Conservation (phyloP, 2,113 vertebrate species). For the human (Homo sapiens) region GRCh38 chr2:31527501-31528000, state of each 20-base stretch:
- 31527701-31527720: background rate
- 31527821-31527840: background rate
- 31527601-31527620: background rate
- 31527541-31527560: background rate
- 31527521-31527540: background rate
- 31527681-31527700: background rate
- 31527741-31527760: background rate
- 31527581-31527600: background rate
- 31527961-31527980: background rate
- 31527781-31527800: background rate
- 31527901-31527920: background rate
- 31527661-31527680: background rate
- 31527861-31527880: background rate
- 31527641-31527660: background rate
- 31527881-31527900: background rate
- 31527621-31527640: background rate
- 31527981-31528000: background rate
- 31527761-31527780: background rate
- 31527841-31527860: background rate
- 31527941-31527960: background rate
- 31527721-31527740: background rate
- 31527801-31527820: background rate
- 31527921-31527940: background rate
- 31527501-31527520: background rate
- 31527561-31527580: background rate